Conservation (phyloP, 2,888 invertebrate species). For the Drosophila eohydei region DNA sequence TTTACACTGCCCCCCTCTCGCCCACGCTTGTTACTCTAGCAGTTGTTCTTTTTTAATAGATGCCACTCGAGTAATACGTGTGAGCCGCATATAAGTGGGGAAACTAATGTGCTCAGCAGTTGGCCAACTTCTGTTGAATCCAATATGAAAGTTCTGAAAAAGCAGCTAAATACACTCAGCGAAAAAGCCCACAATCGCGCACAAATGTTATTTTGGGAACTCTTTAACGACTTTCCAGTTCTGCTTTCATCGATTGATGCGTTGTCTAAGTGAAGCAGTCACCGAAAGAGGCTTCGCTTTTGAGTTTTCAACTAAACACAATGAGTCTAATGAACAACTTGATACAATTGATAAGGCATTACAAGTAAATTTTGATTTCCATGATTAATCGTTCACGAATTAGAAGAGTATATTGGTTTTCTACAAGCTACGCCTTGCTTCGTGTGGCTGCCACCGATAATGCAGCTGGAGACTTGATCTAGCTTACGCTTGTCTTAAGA, state of each 20-base stretch:
- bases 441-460: no score
- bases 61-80: conserved; percentile 9
- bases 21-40: conserved; percentile 8
- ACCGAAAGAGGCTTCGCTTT: no score
- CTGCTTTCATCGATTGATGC: background rate
- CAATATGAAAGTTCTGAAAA: background rate
- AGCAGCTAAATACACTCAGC: conserved; percentile 5
- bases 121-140: background rate
- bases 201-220: background rate
- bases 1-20: background rate
- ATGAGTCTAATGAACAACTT: no score
- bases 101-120: conserved; percentile 11
- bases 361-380: no score
- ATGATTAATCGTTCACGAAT: no score
- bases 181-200: background rate
- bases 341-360: no score
- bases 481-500: no score
- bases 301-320: no score
- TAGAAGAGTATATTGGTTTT: no score
- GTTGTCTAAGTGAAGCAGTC: background rate
- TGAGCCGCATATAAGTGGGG: background rate
- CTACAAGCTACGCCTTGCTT: no score
- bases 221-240: background rate
- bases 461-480: no score
- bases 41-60: conserved; percentile 9